Conservation (phyloP, 2,888 invertebrate species). For the Hemaris fuciformis region DNA sequence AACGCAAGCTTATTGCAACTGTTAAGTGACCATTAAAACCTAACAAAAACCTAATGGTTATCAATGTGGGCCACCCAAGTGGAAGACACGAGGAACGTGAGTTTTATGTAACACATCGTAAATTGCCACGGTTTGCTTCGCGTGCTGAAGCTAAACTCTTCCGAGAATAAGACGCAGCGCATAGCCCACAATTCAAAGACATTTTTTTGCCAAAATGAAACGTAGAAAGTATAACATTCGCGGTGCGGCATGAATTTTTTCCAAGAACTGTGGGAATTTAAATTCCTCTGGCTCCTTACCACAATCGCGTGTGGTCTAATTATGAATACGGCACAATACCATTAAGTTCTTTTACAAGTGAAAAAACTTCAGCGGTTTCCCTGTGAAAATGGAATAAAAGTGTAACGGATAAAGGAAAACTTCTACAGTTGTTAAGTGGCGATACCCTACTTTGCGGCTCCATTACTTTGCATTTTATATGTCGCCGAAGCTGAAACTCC, state of each 20-base stretch:
- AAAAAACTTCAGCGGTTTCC: constrained; percentile 50
- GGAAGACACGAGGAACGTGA: constrained; percentile 65
- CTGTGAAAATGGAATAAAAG: constrained; percentile 54
- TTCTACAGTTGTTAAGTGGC: constrained; percentile 53
- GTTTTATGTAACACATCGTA: constrained; percentile 70
- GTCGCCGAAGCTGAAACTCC: constrained; percentile 35
- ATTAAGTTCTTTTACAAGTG: constrained; percentile 41
- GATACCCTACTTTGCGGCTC: constrained; percentile 55
- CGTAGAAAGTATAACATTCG: constrained; percentile 67
- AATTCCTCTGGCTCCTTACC: constrained; percentile 67
- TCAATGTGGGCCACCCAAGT: constrained; percentile 74
- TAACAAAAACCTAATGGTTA: constrained; percentile 71
- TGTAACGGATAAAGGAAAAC: constrained; percentile 57
- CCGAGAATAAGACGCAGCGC: constrained; percentile 63
- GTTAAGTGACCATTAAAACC: constrained; percentile 66
- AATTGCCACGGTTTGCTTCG: constrained; percentile 62
- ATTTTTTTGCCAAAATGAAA: constrained; percentile 68
- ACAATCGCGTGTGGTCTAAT: constrained; percentile 79
- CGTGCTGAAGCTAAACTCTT: constrained; percentile 58
- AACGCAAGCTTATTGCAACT: constrained; percentile 54
- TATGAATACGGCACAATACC: constrained; percentile 63
- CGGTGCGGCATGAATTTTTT: constrained; percentile 69
- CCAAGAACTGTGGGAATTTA: constrained; percentile 70
- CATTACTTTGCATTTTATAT: constrained; percentile 56
- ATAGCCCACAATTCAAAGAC: constrained; percentile 67